A percentile compares a stretch with the other conserved stretches of the same genome.
Conservation (phyloP, 2,113 vertebrate species). For the Nothocercus julius region DNA sequence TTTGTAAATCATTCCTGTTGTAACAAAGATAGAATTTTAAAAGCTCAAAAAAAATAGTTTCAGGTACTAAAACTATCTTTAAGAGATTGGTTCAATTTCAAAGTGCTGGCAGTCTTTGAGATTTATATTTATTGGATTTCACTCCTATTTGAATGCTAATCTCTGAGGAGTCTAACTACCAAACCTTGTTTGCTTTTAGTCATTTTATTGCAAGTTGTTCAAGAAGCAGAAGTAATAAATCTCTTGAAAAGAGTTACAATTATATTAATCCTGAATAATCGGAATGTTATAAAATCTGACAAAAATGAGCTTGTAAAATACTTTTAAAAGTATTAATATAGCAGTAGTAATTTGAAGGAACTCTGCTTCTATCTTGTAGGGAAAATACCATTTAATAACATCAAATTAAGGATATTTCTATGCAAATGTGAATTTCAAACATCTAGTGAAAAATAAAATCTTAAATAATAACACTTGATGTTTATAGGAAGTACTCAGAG, state of each 20-base stretch:
- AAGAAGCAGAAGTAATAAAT: neutral
- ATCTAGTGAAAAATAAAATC: neutral
- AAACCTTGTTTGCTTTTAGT: neutral
- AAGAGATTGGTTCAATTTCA: neutral
- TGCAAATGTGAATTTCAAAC: neutral
- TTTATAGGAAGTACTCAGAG: neutral
- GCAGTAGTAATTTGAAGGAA: neutral
- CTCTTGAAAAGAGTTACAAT: neutral
- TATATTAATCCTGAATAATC: neutral
- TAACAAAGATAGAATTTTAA: neutral
- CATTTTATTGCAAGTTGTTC: constrained; percentile 10
- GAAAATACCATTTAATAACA: neutral
- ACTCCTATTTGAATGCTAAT: constrained; percentile 3
- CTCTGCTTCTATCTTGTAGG: neutral
- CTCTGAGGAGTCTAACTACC: neutral
- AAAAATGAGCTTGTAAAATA: neutral
- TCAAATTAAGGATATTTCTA: neutral
- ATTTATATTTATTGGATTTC: constrained; percentile 7
- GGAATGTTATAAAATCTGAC: neutral
- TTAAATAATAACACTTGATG: neutral
- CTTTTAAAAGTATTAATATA: neutral
- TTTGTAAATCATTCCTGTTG: neutral
- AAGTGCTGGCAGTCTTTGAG: neutral
- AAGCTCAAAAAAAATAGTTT: neutral
- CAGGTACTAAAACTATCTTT: neutral